phyloP scores from a whole-genome alignment of 2,888 invertebrate genomes.

The Merodon equestris region DNA sequence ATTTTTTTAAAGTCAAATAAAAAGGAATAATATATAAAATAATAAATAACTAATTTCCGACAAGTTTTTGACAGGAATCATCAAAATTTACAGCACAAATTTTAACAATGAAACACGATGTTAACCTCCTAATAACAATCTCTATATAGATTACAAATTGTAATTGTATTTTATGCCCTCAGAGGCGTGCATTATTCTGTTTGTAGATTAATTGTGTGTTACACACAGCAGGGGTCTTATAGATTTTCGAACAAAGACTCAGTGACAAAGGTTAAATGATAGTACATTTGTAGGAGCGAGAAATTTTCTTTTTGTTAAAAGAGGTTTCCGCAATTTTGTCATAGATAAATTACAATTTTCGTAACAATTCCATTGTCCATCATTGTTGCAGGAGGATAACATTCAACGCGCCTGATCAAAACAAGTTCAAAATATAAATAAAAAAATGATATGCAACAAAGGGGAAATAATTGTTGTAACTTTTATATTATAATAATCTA shows the following conservation, averaged over 20 bases:
- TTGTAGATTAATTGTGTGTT: conserved; percentile 71
- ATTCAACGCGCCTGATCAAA: not conserved
- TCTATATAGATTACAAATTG: conserved; percentile 31
- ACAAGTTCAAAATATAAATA: not conserved
- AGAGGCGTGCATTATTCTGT: conserved; percentile 75
- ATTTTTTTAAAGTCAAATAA: no score
- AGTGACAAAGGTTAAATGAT: conserved; percentile 29
- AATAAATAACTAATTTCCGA: not conserved
- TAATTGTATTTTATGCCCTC: conserved; percentile 33
- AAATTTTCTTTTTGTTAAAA: conserved; percentile 30
- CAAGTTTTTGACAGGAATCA: conserved; percentile 19
- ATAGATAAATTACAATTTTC: conserved; percentile 29
- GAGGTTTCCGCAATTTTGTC: conserved; percentile 14
- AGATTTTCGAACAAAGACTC: conserved; percentile 14
- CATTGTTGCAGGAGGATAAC: not conserved
- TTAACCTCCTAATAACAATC: not conserved
- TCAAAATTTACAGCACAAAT: conserved; percentile 1
- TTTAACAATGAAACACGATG: no score
- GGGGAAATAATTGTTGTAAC: no score
- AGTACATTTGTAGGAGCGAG: conserved; percentile 42
- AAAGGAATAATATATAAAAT: no score
- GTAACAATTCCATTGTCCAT: conserved; percentile 17
- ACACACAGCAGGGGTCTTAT: conserved; percentile 64
- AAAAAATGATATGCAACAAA: not conserved
- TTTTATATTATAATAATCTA: no score